Conservation (phyloP, 2,113 vertebrate genomes). For the Coptodon rendalli region DNA sequence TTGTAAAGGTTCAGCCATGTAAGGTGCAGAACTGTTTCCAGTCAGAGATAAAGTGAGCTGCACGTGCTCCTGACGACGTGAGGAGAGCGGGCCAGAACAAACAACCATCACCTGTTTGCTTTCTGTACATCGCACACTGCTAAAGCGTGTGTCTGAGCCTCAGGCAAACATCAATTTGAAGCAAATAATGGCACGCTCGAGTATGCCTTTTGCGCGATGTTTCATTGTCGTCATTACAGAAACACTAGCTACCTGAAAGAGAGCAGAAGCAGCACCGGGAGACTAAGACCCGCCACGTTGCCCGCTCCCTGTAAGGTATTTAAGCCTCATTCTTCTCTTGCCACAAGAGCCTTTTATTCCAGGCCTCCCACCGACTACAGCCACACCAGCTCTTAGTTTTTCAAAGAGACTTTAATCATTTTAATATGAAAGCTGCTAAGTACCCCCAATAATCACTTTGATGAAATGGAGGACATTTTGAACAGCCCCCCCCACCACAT, state of each 20-base stretch:
- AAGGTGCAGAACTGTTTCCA: conserved; percentile 6
- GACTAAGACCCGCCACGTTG: neutral
- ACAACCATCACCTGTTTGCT: conserved; percentile 43
- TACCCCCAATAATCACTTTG: conserved; percentile 73
- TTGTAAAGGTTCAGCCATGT: neutral
- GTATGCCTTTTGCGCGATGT: neutral
- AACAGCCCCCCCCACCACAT: conserved; percentile 46
- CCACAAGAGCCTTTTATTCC: conserved; percentile 47
- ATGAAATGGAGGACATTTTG: conserved; percentile 68
- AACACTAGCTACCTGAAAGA: neutral
- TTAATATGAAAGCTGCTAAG: conserved; percentile 75
- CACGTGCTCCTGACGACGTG: neutral
- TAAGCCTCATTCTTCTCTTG: conserved; percentile 47
- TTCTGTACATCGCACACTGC: neutral
- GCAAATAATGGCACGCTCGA: neutral
- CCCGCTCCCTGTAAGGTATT: conserved; percentile 30
- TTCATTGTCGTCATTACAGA: neutral
- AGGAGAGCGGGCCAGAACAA: neutral
- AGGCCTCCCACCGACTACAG: conserved; percentile 56
- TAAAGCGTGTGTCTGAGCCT: neutral
- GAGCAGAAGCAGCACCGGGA: neutral
- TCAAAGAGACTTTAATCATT: conserved; percentile 73
- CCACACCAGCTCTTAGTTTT: conserved; percentile 54
- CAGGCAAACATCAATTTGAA: neutral
- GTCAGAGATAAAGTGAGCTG: neutral